Percentiles rank a stretch among this genome's conserved stretches.
Conservation (phyloP, 2,113 vertebrate species). For the Melanerpes aurifrons region DNA sequence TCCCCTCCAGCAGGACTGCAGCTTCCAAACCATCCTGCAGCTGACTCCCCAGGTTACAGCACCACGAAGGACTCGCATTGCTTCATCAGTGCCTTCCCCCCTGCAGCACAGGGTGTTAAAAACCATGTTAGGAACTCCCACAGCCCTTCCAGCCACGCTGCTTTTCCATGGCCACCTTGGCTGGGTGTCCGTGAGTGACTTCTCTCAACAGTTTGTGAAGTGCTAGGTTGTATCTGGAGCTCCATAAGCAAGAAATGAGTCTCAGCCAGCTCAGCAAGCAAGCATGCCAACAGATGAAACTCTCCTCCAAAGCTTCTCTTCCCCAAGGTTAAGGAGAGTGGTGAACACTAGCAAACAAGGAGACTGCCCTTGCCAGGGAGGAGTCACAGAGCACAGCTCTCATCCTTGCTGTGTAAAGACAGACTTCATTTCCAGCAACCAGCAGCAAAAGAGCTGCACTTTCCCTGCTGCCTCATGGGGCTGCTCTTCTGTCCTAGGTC, state of each 20-base stretch:
- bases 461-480: not conserved
- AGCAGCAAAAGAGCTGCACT: not conserved
- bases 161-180: conserved; percentile 23
- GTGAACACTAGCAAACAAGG: not conserved
- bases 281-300: not conserved
- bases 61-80: not conserved
- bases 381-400: not conserved
- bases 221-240: conserved; percentile 1
- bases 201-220: conserved; percentile 36
- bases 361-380: not conserved
- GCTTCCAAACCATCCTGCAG: not conserved
- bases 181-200: not conserved
- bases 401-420: not conserved
- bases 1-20: not conserved
- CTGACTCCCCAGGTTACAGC: not conserved
- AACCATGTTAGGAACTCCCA: conserved; percentile 18
- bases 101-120: not conserved
- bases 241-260: not conserved
- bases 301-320: not conserved
- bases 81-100: conserved; percentile 13
- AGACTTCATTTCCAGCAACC: not conserved
- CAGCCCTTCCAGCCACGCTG: not conserved
- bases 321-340: not conserved
- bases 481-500: not conserved
- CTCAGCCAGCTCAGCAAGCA: conserved; percentile 7